Evolutionary conservation across 2,113 vertebrate species (phyloP), one percentile per base, ranked within the genome.

Genomic region (Heterotilapia buettikoferi): DNA sequence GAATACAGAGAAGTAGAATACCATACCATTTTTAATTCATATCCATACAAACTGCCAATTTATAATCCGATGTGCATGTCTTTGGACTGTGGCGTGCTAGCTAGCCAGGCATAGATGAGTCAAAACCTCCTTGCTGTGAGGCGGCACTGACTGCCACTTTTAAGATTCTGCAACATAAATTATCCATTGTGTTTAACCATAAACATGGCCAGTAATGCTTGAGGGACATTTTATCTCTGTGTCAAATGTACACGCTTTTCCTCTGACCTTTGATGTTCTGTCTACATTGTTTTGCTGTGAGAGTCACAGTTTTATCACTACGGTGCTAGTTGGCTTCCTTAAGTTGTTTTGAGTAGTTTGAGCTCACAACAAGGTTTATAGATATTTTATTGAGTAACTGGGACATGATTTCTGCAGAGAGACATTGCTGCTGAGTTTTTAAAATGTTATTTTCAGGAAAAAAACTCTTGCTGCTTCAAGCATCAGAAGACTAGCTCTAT

Each of bases 401-500:
- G 3, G 66, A 45, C 21, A 0, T 45, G 8, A 73, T 45, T 71
- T 71, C 66, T 71, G 38, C 66, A 71, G 5, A 71, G 66, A 26
- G 38, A 71, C 21, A 71, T 43, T 45, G 66, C 66, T 71, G 0
- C 66, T 26, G 21, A 73, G 38, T 73, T 43, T 45, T 73, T 19
- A 16, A 73, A 18, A 73, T 16, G 3, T 3, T 73, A 45, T 73
- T 45, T 71, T 71, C 9, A n/a, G 36, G n/a, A 0, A 2, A 63
- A 24, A 26, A 16, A 5, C 2, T 66, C 63, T 3, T 71, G n/a
- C 2, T 71, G 0, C 38, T 43, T 71, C 38, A 26, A 71, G 38
- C n/a, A 43, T 71, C 38, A 3, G n/a, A 40, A 68, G 0, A 21
- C 19, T 21, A 68, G 11, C 5, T 40, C 61, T 38, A 1, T 0